Conservation (phyloP, 2,888 invertebrate species). For the Helleia helle region DNA sequence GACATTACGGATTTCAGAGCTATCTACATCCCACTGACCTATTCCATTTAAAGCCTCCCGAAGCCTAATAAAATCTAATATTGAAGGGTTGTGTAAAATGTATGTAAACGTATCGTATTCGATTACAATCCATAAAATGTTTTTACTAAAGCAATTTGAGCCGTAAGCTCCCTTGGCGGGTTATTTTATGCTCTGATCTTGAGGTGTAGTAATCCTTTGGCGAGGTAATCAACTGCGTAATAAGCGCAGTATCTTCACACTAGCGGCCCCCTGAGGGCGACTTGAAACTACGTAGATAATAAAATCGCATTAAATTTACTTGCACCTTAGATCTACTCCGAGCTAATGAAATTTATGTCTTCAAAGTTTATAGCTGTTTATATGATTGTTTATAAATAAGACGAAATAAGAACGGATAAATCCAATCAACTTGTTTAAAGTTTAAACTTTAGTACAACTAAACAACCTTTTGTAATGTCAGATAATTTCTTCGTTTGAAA, state of each 20-base stretch:
- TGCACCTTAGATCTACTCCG: slow-evolving; percentile 4
- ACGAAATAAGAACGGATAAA: too few species aligned
- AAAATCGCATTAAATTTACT: slow-evolving; percentile 12
- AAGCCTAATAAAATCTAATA: too few species aligned
- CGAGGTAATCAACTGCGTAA: slow-evolving; percentile 13
- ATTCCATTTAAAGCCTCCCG: too few species aligned
- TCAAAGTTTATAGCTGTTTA: not conserved
- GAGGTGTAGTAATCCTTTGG: slow-evolving; percentile 18
- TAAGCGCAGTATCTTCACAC: slow-evolving; percentile 24
- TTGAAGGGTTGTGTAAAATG: too few species aligned
- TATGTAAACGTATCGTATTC: too few species aligned
- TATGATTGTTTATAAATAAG: too few species aligned
- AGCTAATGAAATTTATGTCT: slow-evolving; percentile 1
- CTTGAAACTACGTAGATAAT: slow-evolving; percentile 9
- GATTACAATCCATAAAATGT: not conserved
- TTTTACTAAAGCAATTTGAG: slow-evolving; percentile 4
- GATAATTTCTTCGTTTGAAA: too few species aligned
- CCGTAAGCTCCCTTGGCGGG: slow-evolving; percentile 14
- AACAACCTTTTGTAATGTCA: too few species aligned
- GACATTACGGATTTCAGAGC: too few species aligned
- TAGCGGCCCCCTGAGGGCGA: slow-evolving; percentile 30
- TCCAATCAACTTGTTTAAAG: too few species aligned
- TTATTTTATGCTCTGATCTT: slow-evolving; percentile 15
- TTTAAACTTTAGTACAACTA: too few species aligned
- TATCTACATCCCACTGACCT: too few species aligned